phyloP scores from a whole-genome alignment of 1,140 invertebrate species.

The Ooceraea biroi region DNA sequence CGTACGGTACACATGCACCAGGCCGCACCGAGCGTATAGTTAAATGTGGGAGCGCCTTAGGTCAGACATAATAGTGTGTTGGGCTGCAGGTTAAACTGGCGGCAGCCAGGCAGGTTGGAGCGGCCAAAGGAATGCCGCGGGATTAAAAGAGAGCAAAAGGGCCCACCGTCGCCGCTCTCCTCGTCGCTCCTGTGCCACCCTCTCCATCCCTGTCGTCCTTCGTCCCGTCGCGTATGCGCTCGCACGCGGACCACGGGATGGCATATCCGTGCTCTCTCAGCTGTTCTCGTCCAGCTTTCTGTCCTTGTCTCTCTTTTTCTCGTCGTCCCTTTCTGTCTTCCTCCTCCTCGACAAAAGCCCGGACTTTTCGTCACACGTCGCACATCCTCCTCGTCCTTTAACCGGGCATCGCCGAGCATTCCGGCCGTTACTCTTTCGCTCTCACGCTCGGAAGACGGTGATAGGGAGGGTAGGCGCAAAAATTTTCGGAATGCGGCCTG shows the following conservation, averaged over 20 bases:
- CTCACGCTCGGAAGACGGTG: constrained; percentile 34
- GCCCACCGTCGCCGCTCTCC: constrained; percentile 48
- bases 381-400: constrained; percentile 32
- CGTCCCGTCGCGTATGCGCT: constrained; percentile 3
- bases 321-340: neutral
- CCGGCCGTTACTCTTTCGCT: constrained; percentile 38
- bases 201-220: constrained; percentile 21
- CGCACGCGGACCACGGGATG: constrained; percentile 38
- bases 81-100: constrained; percentile 83
- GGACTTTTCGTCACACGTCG: constrained; percentile 55
- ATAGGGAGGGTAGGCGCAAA: constrained; percentile 11
- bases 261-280: constrained; percentile 45
- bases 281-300: constrained; percentile 20
- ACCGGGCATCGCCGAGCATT: constrained; percentile 21
- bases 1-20: neutral
- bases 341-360: neutral
- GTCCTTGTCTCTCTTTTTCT: neutral
- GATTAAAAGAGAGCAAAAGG: constrained; percentile 72
- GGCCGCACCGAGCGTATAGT: constrained; percentile 73
- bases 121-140: constrained; percentile 81
- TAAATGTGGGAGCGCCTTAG: constrained; percentile 84
- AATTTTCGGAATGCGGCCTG: constrained; percentile 49
- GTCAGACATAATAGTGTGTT: constrained; percentile 84
- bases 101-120: constrained; percentile 80
- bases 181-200: constrained; percentile 26